Conservation (phyloP, 2,888 invertebrate genomes). For the Himalopsyche kuldschensis region DNA sequence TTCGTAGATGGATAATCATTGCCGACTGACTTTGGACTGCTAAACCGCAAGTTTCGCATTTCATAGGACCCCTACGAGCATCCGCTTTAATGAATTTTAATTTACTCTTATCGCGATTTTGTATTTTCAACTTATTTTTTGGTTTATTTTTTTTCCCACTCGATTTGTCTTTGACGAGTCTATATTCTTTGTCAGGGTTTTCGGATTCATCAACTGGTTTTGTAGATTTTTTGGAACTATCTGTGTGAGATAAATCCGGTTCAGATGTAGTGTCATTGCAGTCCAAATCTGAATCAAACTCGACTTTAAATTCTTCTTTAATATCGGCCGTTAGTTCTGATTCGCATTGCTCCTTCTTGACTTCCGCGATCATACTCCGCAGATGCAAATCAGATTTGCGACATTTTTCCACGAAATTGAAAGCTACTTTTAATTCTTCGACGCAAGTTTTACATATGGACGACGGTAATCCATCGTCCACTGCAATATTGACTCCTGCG, state of each 20-base stretch:
- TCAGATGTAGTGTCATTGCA: background rate
- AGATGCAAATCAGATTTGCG: conserved; percentile 4
- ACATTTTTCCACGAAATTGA: conserved; percentile 13
- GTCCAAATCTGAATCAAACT: background rate
- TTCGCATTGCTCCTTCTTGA: background rate
- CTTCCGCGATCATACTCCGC: background rate
- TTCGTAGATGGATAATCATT: conserved; percentile 28
- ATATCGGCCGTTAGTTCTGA: background rate
- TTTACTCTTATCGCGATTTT: background rate
- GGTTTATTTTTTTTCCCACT: background rate
- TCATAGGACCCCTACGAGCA: background rate
- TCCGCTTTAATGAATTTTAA: background rate
- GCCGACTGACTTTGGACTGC: conserved; percentile 10
- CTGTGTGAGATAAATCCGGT: background rate
- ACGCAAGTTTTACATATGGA: conserved; percentile 4
- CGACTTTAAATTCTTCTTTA: background rate
- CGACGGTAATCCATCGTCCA: background rate
- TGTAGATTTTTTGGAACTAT: background rate
- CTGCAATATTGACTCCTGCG: conserved; percentile 2
- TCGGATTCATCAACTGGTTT: background rate
- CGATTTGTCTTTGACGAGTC: background rate
- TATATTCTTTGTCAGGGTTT: background rate
- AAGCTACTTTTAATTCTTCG: background rate
- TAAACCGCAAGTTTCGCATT: conserved; percentile 19
- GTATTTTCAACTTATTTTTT: background rate